These are phyloP conservation scores for Epinotia brunnichana DNA, from an alignment of 2,888 invertebrate species.

Conservation along the genomic window DNA sequence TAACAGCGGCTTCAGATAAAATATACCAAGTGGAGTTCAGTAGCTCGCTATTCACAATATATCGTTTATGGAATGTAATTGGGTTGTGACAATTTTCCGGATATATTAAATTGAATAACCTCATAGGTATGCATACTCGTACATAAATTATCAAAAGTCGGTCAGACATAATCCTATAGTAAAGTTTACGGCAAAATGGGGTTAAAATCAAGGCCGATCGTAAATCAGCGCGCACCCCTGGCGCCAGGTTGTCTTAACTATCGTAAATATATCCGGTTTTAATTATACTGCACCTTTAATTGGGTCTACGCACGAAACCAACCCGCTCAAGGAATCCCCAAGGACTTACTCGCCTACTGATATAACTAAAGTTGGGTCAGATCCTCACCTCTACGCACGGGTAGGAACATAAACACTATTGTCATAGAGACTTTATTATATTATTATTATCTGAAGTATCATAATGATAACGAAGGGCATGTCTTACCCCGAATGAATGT, in stretches of 20 bases:
- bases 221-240: conserved; percentile 70
- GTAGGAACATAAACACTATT: background rate
- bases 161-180: conserved; percentile 51
- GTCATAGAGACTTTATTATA: background rate
- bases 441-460: background rate
- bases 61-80: background rate
- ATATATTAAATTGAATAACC: background rate
- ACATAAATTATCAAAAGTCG: conserved; percentile 47
- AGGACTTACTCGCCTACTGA: conserved; percentile 12
- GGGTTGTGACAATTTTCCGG: background rate
- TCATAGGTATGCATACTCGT: background rate
- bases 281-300: conserved; percentile 76
- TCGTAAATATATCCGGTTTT: conserved; percentile 79
- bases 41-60: too few species aligned
- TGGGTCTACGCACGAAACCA: conserved; percentile 69
- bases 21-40: too few species aligned
- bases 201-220: conserved; percentile 76
- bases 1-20: too few species aligned
- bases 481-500: background rate
- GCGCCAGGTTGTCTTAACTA: conserved; percentile 76
- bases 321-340: conserved; percentile 29
- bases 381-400: background rate
- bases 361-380: conserved; percentile 1
- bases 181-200: conserved; percentile 61
- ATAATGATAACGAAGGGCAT: background rate